Conservation (phyloP, 2,797 vertebrate genomes). For the Buceros bicornis region DNA sequence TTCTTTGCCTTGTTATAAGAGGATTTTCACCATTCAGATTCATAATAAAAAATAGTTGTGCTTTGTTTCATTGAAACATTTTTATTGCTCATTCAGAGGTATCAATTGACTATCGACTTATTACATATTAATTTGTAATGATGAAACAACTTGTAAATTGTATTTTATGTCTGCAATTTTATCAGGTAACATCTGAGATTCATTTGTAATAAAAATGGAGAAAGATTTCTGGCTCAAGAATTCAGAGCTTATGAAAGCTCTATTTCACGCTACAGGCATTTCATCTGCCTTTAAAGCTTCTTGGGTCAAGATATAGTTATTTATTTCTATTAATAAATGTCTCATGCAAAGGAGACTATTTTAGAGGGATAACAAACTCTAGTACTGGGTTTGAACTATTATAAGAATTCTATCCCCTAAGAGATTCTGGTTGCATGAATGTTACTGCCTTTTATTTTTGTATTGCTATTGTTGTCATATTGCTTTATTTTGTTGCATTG, state of each 20-base stretch:
- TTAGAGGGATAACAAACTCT: neutral
- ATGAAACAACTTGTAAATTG: neutral
- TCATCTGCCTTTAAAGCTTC: neutral
- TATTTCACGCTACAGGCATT: neutral
- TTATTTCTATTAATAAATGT: slow-evolving; percentile 18
- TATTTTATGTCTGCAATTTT: slow-evolving; percentile 1
- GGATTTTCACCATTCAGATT: neutral
- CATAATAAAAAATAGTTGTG: neutral
- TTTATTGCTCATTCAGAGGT: neutral
- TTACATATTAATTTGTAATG: neutral
- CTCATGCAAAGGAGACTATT: neutral
- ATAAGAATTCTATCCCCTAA: neutral
- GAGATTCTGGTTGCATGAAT: neutral
- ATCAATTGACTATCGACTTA: neutral
- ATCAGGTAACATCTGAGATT: neutral
- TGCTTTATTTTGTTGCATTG: neutral
- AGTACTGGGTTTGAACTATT: neutral
- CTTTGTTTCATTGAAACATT: neutral
- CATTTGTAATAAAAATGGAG: neutral
- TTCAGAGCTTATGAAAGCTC: neutral
- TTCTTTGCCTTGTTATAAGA: neutral
- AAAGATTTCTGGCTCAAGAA: slow-evolving; percentile 3
- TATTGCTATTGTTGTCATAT: neutral
- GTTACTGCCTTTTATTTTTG: neutral
- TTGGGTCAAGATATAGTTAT: neutral